These are phyloP conservation scores for Mallotus villosus DNA, from an alignment of 2,797 vertebrate species.

Conservation along the genomic window DNA sequence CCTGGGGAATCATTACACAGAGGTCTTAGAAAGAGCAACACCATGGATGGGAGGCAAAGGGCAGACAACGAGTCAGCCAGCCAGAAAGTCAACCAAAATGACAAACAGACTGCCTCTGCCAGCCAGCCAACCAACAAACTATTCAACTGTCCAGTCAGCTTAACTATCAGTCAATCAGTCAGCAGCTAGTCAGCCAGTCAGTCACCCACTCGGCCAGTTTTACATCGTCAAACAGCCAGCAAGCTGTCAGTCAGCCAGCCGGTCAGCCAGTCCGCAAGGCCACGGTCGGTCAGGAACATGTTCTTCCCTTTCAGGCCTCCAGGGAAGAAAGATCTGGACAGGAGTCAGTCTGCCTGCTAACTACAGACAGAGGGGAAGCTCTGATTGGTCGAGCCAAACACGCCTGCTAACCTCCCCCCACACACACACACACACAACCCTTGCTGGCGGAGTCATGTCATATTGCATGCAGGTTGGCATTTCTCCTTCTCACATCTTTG, in stretches of 20 bases:
- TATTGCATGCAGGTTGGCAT: conserved; percentile 36
- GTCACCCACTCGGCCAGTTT: conserved; percentile 18
- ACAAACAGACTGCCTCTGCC: conserved; percentile 13
- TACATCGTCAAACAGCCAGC: conserved; percentile 11
- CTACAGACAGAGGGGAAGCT: conserved; percentile 33
- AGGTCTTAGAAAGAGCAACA: conserved; percentile 11
- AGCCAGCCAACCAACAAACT: conserved; percentile 27
- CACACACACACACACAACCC: conserved; percentile 15
- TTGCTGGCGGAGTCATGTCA: conserved; percentile 51
- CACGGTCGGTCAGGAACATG: conserved; percentile 31
- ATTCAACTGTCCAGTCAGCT: conserved; percentile 13
- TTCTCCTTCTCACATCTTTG: conserved; percentile 22
- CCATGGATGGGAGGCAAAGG: conserved; percentile 19
- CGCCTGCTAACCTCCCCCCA: conserved; percentile 25
- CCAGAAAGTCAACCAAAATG: conserved; percentile 12
- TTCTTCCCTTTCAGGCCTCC: conserved; percentile 45
- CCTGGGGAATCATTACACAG: conserved; percentile 16
- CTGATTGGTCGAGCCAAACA: conserved; percentile 66
- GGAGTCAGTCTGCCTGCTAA: conserved; percentile 19
- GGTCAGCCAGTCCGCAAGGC: conserved; percentile 26
- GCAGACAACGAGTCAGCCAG: conserved; percentile 28
- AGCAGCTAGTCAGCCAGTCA: conserved; percentile 15
- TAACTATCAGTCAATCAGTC: not conserved
- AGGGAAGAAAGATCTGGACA: conserved; percentile 43
- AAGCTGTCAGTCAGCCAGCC: not conserved